A percentile compares a stretch with the other conserved stretches of the same genome.
phyloP scores from a whole-genome alignment of 2,888 invertebrate species.

The Notodonta ziczac region DNA sequence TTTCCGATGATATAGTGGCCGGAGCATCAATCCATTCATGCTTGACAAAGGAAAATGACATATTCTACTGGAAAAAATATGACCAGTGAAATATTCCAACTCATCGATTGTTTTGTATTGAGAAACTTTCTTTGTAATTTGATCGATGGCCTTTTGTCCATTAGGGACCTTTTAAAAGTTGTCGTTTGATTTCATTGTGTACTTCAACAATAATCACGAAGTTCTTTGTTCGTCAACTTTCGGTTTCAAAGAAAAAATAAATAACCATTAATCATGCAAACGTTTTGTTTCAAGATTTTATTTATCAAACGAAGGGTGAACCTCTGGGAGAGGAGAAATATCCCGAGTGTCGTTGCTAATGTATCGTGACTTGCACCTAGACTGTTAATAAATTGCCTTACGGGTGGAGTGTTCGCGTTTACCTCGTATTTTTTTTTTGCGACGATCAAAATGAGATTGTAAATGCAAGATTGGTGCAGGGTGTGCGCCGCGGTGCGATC shows the following conservation, averaged over 20 bases:
- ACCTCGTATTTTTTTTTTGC: constrained; percentile 41
- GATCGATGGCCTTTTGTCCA: constrained; percentile 82
- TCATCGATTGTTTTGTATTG: constrained; percentile 74
- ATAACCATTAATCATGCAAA: constrained; percentile 68
- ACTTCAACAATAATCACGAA: constrained; percentile 70
- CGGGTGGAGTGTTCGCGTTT: constrained; percentile 34
- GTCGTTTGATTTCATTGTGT: constrained; percentile 77
- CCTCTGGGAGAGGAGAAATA: constrained; percentile 32
- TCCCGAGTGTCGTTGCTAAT: constrained; percentile 29
- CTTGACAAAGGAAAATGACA: constrained; percentile 54
- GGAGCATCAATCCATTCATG: constrained; percentile 49
- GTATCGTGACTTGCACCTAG: constrained; percentile 47
- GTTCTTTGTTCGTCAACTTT: constrained; percentile 65
- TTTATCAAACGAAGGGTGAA: constrained; percentile 50
- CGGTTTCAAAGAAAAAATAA: constrained; percentile 59
- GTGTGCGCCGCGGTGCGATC: constrained; percentile 43
- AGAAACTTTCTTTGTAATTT: constrained; percentile 79
- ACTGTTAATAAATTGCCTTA: constrained; percentile 49
- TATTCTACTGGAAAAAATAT: constrained; percentile 61
- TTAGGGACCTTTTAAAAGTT: constrained; percentile 80
- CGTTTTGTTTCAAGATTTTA: constrained; percentile 58
- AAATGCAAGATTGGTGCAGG: constrained; percentile 64
- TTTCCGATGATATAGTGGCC: constrained; percentile 44
- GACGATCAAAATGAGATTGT: constrained; percentile 62
- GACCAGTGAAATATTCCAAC: constrained; percentile 60